Evolutionary conservation across 2,113 vertebrate species (phyloP).

Genomic region (Benitochromis conjunctus): DNA sequence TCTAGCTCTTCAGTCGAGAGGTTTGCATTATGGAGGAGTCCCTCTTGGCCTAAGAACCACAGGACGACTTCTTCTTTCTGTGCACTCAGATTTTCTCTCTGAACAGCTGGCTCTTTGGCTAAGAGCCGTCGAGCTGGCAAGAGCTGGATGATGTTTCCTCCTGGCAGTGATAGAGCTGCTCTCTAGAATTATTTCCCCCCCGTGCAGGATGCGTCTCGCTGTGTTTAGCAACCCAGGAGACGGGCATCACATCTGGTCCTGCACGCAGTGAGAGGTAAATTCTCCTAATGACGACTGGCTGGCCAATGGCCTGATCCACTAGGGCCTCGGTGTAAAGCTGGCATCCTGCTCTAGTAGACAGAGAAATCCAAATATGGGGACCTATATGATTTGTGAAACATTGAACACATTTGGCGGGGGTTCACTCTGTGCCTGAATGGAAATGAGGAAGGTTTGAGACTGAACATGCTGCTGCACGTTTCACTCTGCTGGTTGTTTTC

Average conservation of each 20-base stretch:
- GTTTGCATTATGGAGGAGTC: conserved; percentile 1
- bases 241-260: conserved; percentile 48
- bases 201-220: conserved; percentile 18
- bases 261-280: conserved; percentile 27
- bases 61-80: not conserved
- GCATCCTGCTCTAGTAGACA: conserved; percentile 30
- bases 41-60: conserved; percentile 12
- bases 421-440: not conserved
- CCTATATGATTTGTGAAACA: conserved; percentile 17
- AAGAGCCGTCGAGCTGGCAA: conserved; percentile 36
- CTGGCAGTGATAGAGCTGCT: conserved; percentile 39
- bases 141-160: conserved; percentile 37
- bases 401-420: not conserved
- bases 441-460: not conserved
- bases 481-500: not conserved
- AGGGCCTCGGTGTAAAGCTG: not conserved
- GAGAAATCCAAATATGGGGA: conserved; percentile 14
- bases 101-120: conserved; percentile 58
- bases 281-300: conserved; percentile 34
- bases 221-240: conserved; percentile 48
- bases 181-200: conserved; percentile 14
- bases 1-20: not conserved
- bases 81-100: conserved; percentile 23
- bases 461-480: not conserved
- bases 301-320: not conserved